These are phyloP conservation scores for Bujurquina vittata DNA, from an alignment of 2,113 vertebrate species.

Conservation along the genomic window DNA sequence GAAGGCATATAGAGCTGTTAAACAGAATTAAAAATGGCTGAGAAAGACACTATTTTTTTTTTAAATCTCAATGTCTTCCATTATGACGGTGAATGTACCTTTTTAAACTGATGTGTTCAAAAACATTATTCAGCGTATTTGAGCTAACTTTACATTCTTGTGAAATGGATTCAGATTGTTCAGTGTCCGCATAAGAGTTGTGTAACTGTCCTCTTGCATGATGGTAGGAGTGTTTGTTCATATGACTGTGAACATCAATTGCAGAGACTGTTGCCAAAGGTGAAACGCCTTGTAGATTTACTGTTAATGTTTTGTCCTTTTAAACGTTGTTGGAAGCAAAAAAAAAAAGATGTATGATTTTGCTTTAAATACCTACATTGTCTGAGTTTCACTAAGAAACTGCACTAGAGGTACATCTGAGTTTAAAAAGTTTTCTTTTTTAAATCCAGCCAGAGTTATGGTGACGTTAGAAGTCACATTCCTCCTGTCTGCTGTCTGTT, in stretches of 20 bases:
- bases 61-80: constrained; percentile 11
- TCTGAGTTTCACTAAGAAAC: not conserved
- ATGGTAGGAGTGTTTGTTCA: constrained; percentile 25
- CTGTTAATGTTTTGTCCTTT: not conserved
- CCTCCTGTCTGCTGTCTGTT: constrained; percentile 48
- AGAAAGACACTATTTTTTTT: not conserved
- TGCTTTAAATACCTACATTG: not conserved
- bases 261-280: constrained; percentile 33
- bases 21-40: constrained; percentile 3
- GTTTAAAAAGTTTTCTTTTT: constrained; percentile 10
- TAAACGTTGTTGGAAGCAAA: not conserved
- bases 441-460: constrained; percentile 29
- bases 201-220: constrained; percentile 17
- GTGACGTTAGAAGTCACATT: constrained; percentile 69
- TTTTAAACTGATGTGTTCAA: not conserved
- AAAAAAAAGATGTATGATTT: not conserved
- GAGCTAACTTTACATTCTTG: not conserved
- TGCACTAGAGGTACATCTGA: not conserved
- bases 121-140: not conserved
- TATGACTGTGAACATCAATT: constrained; percentile 48
- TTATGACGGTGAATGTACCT: constrained; percentile 53
- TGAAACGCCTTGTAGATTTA: not conserved
- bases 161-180: constrained; percentile 22
- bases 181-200: constrained; percentile 11
- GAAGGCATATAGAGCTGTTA: not conserved